Evolutionary conservation across 2,797 vertebrate species (phyloP).

Genomic region (Pangasius sanitwongsei): DNA sequence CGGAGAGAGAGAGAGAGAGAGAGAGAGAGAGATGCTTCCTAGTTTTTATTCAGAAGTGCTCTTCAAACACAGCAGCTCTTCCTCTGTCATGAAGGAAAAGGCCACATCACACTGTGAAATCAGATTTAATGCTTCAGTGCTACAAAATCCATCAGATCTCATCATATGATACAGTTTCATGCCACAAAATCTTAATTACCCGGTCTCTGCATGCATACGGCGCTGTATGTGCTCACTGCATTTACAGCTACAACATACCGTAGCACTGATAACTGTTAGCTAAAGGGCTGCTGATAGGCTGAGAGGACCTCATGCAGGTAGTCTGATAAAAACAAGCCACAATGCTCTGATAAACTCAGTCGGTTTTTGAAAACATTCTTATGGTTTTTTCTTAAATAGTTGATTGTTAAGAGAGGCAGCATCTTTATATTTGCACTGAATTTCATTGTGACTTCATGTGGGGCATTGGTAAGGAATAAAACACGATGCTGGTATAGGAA

Average conservation of each 20-base stretch:
- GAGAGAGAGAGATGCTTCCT: not conserved
- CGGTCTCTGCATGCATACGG: not conserved
- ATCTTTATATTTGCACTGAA: too few species aligned
- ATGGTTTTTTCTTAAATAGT: too few species aligned
- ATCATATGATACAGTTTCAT: not conserved
- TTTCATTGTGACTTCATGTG: too few species aligned
- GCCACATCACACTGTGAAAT: conserved; percentile 36
- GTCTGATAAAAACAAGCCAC: not conserved
- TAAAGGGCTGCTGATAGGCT: not conserved
- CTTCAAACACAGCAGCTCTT: conserved; percentile 48
- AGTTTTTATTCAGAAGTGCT: conserved; percentile 40
- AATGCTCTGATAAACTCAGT: not conserved
- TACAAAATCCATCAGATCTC: not conserved
- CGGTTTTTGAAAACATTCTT: too few species aligned
- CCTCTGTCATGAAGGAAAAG: conserved; percentile 49
- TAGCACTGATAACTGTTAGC: not conserved
- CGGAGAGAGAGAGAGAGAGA: conserved; percentile 9
- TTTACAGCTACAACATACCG: not conserved
- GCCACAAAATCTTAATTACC: not conserved
- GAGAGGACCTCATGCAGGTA: not conserved
- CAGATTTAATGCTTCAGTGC: conserved; percentile 31
- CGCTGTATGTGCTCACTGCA: not conserved
- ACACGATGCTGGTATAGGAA: too few species aligned
- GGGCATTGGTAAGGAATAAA: too few species aligned
- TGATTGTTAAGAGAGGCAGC: too few species aligned